phyloP scores from a whole-genome alignment of 2,888 invertebrate species.

The Proisotoma minuta region DNA sequence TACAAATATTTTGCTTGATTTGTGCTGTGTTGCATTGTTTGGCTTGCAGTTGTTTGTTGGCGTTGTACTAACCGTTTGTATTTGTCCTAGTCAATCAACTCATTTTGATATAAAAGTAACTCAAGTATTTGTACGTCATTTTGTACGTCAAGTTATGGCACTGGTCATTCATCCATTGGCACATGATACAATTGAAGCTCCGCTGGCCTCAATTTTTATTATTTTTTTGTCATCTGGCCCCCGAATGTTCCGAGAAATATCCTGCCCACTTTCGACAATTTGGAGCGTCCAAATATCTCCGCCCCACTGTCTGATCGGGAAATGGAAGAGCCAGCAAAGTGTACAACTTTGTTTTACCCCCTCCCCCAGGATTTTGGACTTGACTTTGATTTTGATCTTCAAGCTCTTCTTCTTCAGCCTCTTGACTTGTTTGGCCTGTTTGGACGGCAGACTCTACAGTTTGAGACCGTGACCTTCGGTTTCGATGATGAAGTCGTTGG shows the following conservation, averaged over 20 bases:
- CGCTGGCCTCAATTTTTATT: constrained; percentile 13
- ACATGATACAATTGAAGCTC: not conserved
- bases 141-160: too few species aligned
- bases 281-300: constrained; percentile 72
- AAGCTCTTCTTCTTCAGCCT: not conserved
- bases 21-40: too few species aligned
- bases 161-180: too few species aligned
- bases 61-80: too few species aligned
- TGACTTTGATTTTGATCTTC: constrained; percentile 10
- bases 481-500: not conserved
- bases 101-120: too few species aligned
- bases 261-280: constrained; percentile 73
- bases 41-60: too few species aligned
- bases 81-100: too few species aligned
- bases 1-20: too few species aligned
- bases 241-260: constrained; percentile 78
- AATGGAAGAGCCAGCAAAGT: constrained; percentile 85
- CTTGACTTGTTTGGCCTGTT: not conserved
- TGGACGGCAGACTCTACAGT: constrained; percentile 7
- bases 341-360: constrained; percentile 56
- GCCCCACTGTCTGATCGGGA: constrained; percentile 85
- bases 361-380: not conserved
- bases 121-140: too few species aligned
- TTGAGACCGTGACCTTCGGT: not conserved
- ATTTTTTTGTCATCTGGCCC: constrained; percentile 17